Base-by-base conservation (phyloP, 2,797 vertebrate species). In the Muscicapa striata region DNA sequence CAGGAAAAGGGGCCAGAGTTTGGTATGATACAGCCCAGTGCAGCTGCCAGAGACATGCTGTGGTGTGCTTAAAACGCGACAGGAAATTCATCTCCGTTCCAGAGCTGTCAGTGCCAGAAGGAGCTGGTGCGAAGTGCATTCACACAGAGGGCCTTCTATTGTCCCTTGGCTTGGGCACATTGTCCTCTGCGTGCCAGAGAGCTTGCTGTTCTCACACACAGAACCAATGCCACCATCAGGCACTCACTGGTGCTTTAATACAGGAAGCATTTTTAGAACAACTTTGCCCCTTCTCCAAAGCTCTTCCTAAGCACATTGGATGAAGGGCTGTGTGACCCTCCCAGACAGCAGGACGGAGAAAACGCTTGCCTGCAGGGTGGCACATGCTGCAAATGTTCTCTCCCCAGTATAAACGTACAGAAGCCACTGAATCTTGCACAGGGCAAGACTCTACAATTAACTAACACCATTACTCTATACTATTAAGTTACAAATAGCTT, bases 311-410 rank as follows among this genome's bases (percentile, higher is more conserved):
- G 70, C 18, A 34, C 26, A 21, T 11, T 4, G 0, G 19, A 23
- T 0, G 0, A 29, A 29, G 10, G 23, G 38, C 23, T 55, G 14
- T 5, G 0, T 15, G 58, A 27, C 18, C 3, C 3, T 22, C 13
- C 18, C 0, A 1, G 34, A 16, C 9, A 73, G 59, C 32, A 74
- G 36, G 14, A 41, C 0, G 0, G 6, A 43, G n/a, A 51, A 84
- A 51, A 22, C 16, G 15, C 7, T 5, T 0, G 1, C 21, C 34
- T 48, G 21, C 29, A 17, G 5, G 3, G 6, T 9, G 5, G 30
- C 36, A 59, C 3, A 12, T 0, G 0, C 11, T 26, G 15, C 38
- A 43, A n/a, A 14, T 23, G 34, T 34, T 49, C 38, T 30, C 22
- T 67, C 48, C 34, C 34, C 43, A 23, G 0, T 9, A 32, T 4